These are phyloP conservation scores for Oophaga pumilio DNA, from an alignment of 2,113 vertebrate species.

Conservation along the genomic window DNA sequence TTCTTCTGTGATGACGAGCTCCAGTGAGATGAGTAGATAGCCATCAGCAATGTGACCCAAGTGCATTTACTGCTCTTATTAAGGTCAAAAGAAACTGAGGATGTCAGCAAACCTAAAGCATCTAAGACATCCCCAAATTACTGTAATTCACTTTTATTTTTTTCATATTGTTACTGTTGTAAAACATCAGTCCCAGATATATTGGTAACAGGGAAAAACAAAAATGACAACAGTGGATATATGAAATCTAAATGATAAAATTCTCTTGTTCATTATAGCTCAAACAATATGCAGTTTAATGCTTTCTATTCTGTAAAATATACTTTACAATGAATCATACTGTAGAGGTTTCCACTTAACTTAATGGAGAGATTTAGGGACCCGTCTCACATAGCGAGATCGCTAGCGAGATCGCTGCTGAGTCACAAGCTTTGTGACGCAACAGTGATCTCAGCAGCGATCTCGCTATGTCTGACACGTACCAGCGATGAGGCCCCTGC, in stretches of 20 bases:
- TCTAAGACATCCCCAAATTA: conserved; percentile 25
- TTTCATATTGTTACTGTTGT: not conserved
- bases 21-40: not conserved
- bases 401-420: too few species aligned
- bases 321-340: not conserved
- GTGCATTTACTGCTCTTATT: conserved; percentile 28
- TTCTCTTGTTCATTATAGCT: not conserved
- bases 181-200: not conserved
- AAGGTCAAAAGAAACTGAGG: conserved; percentile 7
- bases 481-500: too few species aligned
- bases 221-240: not conserved
- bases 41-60: conserved; percentile 39
- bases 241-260: not conserved
- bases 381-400: too few species aligned
- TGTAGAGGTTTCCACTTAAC: not conserved
- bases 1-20: conserved; percentile 4
- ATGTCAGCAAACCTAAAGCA: conserved; percentile 11
- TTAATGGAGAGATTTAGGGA: not conserved
- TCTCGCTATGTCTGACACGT: too few species aligned
- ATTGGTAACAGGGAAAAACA: not conserved
- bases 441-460: too few species aligned
- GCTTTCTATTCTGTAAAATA: not conserved
- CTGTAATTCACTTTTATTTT: not conserved
- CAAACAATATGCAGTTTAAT: not conserved
- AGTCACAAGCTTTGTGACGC: too few species aligned